phyloP scores from a whole-genome alignment of 2,888 invertebrate genomes.

The Troides helena region DNA sequence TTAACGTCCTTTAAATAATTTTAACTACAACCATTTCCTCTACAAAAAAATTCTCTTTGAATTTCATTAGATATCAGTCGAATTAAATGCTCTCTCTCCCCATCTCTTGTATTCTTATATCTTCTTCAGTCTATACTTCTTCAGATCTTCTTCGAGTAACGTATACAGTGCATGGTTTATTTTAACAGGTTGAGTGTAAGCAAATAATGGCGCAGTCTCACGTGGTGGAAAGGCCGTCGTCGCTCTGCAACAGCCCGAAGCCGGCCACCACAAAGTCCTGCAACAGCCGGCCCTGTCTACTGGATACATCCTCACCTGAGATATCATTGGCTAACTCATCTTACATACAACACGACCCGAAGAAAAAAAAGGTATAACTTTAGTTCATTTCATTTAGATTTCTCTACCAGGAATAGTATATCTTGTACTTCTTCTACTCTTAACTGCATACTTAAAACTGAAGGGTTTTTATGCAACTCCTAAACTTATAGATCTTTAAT shows the following conservation, averaged over 20 bases:
- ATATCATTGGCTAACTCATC: constrained; percentile 90
- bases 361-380: constrained; percentile 83
- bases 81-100: too few species aligned
- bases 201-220: constrained; percentile 97
- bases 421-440: too few species aligned
- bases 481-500: background rate
- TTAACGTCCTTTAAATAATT: too few species aligned
- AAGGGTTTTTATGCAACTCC: too few species aligned
- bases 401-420: too few species aligned
- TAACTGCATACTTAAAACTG: too few species aligned
- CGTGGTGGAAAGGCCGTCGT: constrained; percentile 87
- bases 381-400: background rate
- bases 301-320: constrained; percentile 85
- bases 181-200: constrained; percentile 87
- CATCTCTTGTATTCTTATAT: too few species aligned
- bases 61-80: too few species aligned
- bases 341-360: constrained; percentile 91
- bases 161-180: background rate
- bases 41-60: too few species aligned
- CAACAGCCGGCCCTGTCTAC: constrained; percentile 89
- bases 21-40: too few species aligned
- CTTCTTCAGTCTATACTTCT: background rate
- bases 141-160: background rate
- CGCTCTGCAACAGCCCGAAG: constrained; percentile 86
- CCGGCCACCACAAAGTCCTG: constrained; percentile 91